phyloP scores from a whole-genome alignment of 2,888 invertebrate genomes.

The Folsomia manolachei region DNA sequence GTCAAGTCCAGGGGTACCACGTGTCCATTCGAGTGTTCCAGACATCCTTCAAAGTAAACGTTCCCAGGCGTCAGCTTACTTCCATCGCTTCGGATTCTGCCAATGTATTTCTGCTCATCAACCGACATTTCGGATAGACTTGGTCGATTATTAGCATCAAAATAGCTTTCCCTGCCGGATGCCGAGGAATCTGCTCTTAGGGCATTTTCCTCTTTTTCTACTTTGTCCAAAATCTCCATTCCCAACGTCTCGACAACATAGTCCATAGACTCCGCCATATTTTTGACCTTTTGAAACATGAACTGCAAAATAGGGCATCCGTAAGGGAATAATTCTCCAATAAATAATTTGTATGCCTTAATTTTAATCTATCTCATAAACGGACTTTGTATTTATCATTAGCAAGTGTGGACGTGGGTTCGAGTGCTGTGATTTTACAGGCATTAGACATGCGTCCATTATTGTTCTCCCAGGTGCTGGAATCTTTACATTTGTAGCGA shows the following conservation, averaged over 20 bases:
- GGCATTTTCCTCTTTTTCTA: slow-evolving; percentile 51
- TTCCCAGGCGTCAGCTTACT: slow-evolving; percentile 70
- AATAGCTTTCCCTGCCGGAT: not conserved
- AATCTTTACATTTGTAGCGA: slow-evolving; percentile 44
- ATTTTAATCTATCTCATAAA: not conserved
- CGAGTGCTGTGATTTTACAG: not conserved
- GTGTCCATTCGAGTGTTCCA: slow-evolving; percentile 55
- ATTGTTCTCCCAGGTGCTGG: slow-evolving; percentile 32
- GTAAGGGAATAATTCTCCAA: too few relatives aligned
- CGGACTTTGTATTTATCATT: not conserved
- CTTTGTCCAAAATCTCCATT: slow-evolving; percentile 51
- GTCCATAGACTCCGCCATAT: slow-evolving; percentile 56
- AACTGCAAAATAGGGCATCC: too few relatives aligned
- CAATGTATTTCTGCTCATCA: slow-evolving; percentile 60
- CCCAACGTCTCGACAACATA: slow-evolving; percentile 54
- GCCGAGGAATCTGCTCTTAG: slow-evolving; percentile 20
- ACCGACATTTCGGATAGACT: not conserved
- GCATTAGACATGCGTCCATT: not conserved
- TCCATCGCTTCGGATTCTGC: slow-evolving; percentile 73
- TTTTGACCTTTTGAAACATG: slow-evolving; percentile 60
- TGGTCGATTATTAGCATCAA: not conserved
- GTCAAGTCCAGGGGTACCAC: slow-evolving; percentile 58
- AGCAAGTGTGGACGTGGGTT: slow-evolving; percentile 7
- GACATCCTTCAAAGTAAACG: slow-evolving; percentile 66
- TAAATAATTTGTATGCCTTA: too few relatives aligned